phyloP scores from a whole-genome alignment of 2,888 invertebrate species.

The Zygothrica quintamaculata region DNA sequence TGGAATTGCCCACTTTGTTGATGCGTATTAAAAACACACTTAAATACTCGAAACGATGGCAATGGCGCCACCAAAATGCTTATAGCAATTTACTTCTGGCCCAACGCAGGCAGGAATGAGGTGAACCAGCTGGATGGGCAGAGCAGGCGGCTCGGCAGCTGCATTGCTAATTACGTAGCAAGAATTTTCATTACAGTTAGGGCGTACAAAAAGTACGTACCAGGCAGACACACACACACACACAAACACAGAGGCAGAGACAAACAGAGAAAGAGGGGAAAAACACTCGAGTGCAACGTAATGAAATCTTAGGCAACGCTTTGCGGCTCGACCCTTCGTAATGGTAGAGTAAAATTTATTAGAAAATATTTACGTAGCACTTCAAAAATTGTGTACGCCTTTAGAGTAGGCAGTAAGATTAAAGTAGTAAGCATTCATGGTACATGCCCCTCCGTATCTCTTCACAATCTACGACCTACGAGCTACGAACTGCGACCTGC shows the following conservation, averaged over 20 bases:
- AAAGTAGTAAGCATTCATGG: conserved; percentile 33
- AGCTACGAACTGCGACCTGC: too few relatives aligned
- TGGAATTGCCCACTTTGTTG: conserved; percentile 54
- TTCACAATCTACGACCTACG: not conserved
- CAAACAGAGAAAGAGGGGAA: too few relatives aligned
- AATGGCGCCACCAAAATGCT: conserved; percentile 23
- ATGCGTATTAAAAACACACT: conserved; percentile 61
- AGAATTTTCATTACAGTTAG: conserved; percentile 52
- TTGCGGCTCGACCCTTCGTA: conserved; percentile 27
- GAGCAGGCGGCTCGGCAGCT: conserved; percentile 28
- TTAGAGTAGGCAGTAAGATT: conserved; percentile 54
- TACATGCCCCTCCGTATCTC: not conserved
- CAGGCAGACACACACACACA: conserved; percentile 14
- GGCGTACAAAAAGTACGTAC: not conserved
- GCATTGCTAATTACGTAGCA: conserved; percentile 73
- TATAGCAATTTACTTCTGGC: not conserved
- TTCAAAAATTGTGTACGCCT: conserved; percentile 60
- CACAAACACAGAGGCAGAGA: too few relatives aligned
- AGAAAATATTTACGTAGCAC: conserved; percentile 80
- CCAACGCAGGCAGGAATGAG: too few relatives aligned
- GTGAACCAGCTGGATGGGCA: too few relatives aligned
- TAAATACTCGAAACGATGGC: conserved; percentile 47
- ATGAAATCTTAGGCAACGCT: conserved; percentile 69
- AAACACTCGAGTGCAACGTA: conserved; percentile 66
- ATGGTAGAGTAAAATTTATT: conserved; percentile 76